These are phyloP conservation scores for Enteromius unitaeniatus DNA, from an alignment of 2,797 vertebrate species.

Conservation along the genomic window DNA sequence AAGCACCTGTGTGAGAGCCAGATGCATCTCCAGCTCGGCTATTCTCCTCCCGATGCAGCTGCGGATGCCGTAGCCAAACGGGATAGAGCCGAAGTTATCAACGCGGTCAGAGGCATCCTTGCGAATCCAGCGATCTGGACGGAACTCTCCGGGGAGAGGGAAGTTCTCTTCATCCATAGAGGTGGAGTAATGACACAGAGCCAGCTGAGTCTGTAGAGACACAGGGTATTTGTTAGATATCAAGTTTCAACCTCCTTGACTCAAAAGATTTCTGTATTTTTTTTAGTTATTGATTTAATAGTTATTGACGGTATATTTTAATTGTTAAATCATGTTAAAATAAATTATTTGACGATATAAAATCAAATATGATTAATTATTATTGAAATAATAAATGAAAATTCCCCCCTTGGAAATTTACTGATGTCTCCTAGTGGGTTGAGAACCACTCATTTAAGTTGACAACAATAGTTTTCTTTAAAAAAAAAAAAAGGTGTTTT, in stretches of 20 bases:
- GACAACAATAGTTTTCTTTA: neutral
- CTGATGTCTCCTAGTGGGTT: neutral
- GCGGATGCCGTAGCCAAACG: conserved; percentile 91
- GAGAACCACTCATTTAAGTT: neutral
- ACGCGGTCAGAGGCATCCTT: conserved; percentile 83
- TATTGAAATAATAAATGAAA: neutral
- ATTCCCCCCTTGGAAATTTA: neutral
- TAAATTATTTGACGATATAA: neutral
- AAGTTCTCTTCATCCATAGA: conserved; percentile 87
- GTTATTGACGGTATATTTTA: neutral
- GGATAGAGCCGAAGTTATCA: conserved; percentile 93
- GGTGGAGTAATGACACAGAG: conserved; percentile 91
- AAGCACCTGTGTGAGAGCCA: conserved; percentile 84
- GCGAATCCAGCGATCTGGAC: conserved; percentile 88
- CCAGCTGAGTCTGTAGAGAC: conserved; percentile 86
- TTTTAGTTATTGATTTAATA: neutral
- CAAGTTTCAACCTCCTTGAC: too few species aligned
- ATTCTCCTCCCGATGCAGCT: conserved; percentile 90
- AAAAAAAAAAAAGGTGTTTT: neutral
- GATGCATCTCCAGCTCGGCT: conserved; percentile 91
- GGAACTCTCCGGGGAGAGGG: conserved; percentile 78
- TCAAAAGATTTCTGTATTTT: too few species aligned
- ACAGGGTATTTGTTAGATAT: neutral
- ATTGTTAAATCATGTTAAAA: neutral
- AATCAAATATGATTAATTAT: too few species aligned